These are phyloP conservation scores for Cirrhinus molitorella DNA, from an alignment of 2,797 vertebrate species.

Conservation along the genomic window DNA sequence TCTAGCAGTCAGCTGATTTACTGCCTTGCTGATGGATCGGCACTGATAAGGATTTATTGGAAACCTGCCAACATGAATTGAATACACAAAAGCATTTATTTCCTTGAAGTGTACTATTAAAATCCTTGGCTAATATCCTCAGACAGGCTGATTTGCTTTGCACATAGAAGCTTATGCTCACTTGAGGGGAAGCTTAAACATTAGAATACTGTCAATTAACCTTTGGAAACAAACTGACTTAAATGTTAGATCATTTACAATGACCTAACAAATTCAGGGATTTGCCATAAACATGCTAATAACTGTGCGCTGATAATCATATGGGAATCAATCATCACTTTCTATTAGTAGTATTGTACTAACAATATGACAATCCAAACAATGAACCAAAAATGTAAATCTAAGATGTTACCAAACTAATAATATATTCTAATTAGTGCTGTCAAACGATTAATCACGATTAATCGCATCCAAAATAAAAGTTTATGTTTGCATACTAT, in stretches of 20 bases:
- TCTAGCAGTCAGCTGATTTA: constrained; percentile 1
- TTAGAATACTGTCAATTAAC: background rate
- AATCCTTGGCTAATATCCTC: constrained; percentile 11
- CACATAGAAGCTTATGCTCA: background rate
- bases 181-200: background rate
- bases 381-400: background rate
- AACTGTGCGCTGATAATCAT: background rate
- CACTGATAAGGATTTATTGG: background rate
- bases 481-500: no score
- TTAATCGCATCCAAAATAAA: no score
- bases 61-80: background rate
- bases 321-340: background rate
- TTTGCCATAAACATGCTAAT: background rate
- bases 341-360: background rate
- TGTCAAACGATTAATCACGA: no score
- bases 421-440: no score
- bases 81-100: constrained; percentile 10
- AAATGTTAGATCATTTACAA: background rate
- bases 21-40: background rate
- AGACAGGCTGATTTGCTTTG: background rate
- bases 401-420: background rate
- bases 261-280: background rate
- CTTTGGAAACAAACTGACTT: background rate
- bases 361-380: background rate
- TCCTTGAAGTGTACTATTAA: background rate